These are phyloP conservation scores for Zosterops borbonicus DNA, from an alignment of 2,113 vertebrate species.

Conservation along the genomic window DNA sequence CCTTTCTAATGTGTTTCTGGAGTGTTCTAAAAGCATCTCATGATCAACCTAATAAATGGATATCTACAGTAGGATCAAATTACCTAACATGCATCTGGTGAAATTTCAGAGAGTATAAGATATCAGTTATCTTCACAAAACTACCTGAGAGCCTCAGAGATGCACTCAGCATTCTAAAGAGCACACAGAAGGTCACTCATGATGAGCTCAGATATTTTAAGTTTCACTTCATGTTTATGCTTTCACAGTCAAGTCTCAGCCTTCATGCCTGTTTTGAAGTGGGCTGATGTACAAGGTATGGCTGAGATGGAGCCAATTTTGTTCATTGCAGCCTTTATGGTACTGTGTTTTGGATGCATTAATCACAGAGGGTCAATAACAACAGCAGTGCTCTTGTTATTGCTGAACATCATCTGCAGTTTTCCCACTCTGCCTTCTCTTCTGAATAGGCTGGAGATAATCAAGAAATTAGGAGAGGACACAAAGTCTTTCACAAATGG, in stretches of 20 bases:
- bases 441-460: rapidly evolving
- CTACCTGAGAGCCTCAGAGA: not conserved
- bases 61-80: not conserved
- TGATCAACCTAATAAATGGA: not conserved
- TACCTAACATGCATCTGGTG: not conserved
- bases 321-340: not conserved
- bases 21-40: not conserved
- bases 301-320: not conserved
- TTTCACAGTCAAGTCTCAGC: not conserved
- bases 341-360: not conserved
- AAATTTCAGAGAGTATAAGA: not conserved
- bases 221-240: not conserved
- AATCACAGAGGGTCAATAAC: not conserved
- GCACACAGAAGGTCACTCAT: not conserved
- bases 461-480: not conserved
- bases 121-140: not conserved
- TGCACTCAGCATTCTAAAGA: not conserved
- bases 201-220: not conserved
- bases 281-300: not conserved
- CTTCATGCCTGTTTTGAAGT: not conserved
- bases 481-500: not conserved
- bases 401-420: not conserved
- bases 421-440: not conserved
- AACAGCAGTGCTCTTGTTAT: not conserved
- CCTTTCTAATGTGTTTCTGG: not conserved